Percentiles rank a stretch among this genome's conserved stretches.
phyloP scores from a whole-genome alignment of 1,140 invertebrate species.

The Amphibalanus amphitrite region DNA sequence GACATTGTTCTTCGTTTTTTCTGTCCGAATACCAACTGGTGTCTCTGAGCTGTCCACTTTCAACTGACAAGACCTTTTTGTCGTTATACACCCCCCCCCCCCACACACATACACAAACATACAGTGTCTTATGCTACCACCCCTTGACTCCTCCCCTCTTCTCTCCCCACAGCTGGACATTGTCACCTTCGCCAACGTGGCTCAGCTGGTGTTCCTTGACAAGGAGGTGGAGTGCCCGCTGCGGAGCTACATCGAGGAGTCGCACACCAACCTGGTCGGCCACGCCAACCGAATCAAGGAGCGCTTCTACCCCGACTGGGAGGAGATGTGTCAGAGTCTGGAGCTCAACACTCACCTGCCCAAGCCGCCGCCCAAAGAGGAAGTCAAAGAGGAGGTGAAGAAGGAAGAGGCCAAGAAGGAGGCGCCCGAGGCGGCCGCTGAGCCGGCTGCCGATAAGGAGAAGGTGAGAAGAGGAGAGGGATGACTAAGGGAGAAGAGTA shows the following conservation, averaged over 20 bases:
- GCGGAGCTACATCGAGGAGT: conserved; percentile 63
- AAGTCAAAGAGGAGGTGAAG: conserved; percentile 20
- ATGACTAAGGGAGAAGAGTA: too few relatives aligned
- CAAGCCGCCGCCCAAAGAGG: conserved; percentile 18
- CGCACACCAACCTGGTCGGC: conserved; percentile 63
- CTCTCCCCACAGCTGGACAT: conserved; percentile 47
- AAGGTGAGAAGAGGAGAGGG: conserved; percentile 20
- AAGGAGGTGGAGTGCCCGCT: conserved; percentile 61
- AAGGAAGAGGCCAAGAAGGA: conserved; percentile 21
- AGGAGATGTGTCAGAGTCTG: conserved; percentile 18
- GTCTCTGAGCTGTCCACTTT: too few relatives aligned
- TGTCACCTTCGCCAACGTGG: conserved; percentile 66
- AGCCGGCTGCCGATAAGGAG: conserved; percentile 17
- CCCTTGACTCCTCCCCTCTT: too few relatives aligned
- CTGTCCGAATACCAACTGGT: too few relatives aligned
- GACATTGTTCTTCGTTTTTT: too few relatives aligned
- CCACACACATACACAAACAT: too few relatives aligned
- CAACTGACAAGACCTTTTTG: too few relatives aligned
- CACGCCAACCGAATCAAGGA: conserved; percentile 75
- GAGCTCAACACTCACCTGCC: conserved; percentile 21
- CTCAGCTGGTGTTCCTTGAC: conserved; percentile 72
- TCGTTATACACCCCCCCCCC: too few relatives aligned
- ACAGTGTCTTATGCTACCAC: too few relatives aligned
- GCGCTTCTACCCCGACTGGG: conserved; percentile 24
- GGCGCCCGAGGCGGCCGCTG: conserved; percentile 13